These are phyloP conservation scores for Drosophila auraria DNA, from an alignment of 1,140 invertebrate genomes.

Conservation along the genomic window DNA sequence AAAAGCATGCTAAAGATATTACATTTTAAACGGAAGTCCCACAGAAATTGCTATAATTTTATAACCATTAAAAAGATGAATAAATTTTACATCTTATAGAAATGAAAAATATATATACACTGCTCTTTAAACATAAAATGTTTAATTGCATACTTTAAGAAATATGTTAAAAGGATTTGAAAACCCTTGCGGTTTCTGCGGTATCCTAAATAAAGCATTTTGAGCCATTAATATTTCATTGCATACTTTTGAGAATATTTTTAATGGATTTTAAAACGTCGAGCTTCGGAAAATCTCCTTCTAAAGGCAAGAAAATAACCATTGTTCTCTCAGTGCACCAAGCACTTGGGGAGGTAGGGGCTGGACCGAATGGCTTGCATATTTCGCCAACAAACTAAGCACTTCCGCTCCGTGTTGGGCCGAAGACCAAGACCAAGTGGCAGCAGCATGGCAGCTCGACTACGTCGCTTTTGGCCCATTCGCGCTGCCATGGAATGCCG, in stretches of 20 bases:
- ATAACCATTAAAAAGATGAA: too few species aligned
- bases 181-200: too few species aligned
- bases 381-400: constrained; percentile 78
- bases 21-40: too few species aligned
- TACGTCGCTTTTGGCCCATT: constrained; percentile 24
- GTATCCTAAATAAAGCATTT: too few species aligned
- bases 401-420: constrained; percentile 63
- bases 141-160: too few species aligned
- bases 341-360: background rate
- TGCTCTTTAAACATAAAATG: too few species aligned
- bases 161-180: too few species aligned
- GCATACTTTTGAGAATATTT: background rate
- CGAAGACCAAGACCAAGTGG: constrained; percentile 17
- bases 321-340: constrained; percentile 6
- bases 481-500: constrained; percentile 63
- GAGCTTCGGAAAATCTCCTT: too few species aligned
- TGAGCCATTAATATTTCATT: background rate
- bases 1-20: too few species aligned
- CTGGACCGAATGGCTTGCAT: constrained; percentile 60
- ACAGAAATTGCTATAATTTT: too few species aligned
- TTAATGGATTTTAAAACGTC: background rate
- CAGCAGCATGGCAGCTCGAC: constrained; percentile 10
- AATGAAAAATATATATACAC: too few species aligned
- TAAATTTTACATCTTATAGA: too few species aligned
- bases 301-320: background rate